Evolutionary conservation across 2,888 invertebrate genomes (phyloP).

Genomic region (Incurvaria masculella): DNA sequence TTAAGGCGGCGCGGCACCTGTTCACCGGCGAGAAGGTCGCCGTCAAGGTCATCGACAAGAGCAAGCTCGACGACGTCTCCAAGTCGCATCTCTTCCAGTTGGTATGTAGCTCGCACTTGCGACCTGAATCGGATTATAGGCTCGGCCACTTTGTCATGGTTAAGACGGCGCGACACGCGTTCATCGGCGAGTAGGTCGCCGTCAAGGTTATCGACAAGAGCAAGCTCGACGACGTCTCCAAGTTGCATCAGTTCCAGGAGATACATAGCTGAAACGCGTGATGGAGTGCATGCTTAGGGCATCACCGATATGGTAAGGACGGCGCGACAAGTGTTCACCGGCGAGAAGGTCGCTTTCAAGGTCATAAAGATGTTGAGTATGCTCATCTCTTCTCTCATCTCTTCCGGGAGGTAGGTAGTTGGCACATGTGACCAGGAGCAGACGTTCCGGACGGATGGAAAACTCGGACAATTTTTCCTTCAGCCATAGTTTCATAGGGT

Average conservation of each 20-base stretch:
- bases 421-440: background rate
- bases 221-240: conserved; percentile 93
- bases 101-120: conserved; percentile 48
- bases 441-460: too few relatives aligned
- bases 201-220: conserved; percentile 99
- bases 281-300: conserved; percentile 98
- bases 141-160: conserved; percentile 60
- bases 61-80: conserved; percentile 94
- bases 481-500: too few relatives aligned
- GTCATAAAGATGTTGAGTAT: conserved; percentile 98
- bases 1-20: conserved; percentile 96
- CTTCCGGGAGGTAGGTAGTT: conserved; percentile 79
- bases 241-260: conserved; percentile 95
- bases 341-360: conserved; percentile 97
- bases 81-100: conserved; percentile 95
- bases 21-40: conserved; percentile 99
- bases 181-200: conserved; percentile 97
- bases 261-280: conserved; percentile 95
- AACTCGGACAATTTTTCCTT: background rate
- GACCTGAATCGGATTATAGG: background rate
- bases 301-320: conserved; percentile 99
- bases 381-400: conserved; percentile 96
- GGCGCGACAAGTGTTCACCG: conserved; percentile 97
- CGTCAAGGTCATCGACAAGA: conserved; percentile 98
- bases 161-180: conserved; percentile 96